Evolutionary conservation across 2,888 invertebrate species (phyloP).

Genomic region (Furcula furcula): DNA sequence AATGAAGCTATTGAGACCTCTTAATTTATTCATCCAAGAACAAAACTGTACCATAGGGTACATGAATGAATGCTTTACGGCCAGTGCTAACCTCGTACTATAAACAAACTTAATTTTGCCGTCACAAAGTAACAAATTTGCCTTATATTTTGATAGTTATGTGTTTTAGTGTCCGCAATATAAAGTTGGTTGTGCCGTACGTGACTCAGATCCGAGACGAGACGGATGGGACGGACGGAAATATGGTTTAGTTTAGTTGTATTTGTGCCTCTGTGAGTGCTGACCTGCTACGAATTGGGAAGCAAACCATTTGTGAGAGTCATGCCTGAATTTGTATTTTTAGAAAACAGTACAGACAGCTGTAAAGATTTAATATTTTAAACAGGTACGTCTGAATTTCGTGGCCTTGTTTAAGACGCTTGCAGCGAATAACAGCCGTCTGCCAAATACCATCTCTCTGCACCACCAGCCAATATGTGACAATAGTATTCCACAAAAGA

Average conservation of each 20-base stretch:
- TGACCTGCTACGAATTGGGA: neutral
- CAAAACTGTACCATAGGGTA: slow-evolving; percentile 3
- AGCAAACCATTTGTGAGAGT: neutral
- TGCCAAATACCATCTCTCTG: too few species aligned
- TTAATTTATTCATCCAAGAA: neutral
- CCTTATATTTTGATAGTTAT: neutral
- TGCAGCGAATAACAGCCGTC: too few species aligned
- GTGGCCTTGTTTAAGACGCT: too few species aligned
- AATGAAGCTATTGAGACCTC: too few species aligned
- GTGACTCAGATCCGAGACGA: slow-evolving; percentile 6
- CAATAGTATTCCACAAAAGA: too few species aligned
- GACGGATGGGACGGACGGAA: neutral
- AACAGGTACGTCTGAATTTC: too few species aligned
- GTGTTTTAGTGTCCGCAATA: neutral
- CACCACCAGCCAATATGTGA: too few species aligned
- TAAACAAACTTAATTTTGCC: neutral
- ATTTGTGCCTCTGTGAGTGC: neutral
- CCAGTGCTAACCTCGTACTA: neutral
- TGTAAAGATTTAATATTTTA: too few species aligned
- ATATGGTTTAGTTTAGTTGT: slow-evolving; percentile 2
- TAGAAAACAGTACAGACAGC: too few species aligned
- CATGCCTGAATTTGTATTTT: too few species aligned
- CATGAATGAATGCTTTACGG: slow-evolving; percentile 6
- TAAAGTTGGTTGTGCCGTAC: slow-evolving; percentile 2
- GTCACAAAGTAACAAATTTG: neutral